Percentiles rank a stretch among this genome's conserved stretches.
Conservation (phyloP, 2,888 invertebrate genomes). For the Eupithecia pulchellata region DNA sequence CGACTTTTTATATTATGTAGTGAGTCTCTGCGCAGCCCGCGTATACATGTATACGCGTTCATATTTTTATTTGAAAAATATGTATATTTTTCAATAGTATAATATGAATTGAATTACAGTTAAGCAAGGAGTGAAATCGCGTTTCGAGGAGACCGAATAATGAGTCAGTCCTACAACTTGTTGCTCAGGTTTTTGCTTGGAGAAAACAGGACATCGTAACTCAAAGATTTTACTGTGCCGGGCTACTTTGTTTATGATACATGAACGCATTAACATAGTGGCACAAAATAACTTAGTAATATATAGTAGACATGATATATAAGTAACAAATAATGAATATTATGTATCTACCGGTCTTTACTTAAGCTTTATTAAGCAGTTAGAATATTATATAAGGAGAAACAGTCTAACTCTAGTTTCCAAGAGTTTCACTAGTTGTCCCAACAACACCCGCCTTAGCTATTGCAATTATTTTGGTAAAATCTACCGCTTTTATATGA, state of each 20-base stretch:
- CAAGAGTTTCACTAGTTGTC: too few species aligned
- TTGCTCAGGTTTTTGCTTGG: constrained; percentile 56
- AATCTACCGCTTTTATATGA: background rate
- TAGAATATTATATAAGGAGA: too few species aligned
- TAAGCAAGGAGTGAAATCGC: constrained; percentile 48
- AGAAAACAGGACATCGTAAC: constrained; percentile 51
- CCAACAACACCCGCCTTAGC: too few species aligned
- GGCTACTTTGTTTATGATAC: constrained; percentile 7
- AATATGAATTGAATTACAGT: background rate
- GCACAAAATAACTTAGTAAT: background rate
- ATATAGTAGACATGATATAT: background rate
- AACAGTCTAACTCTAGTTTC: too few species aligned
- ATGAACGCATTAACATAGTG: background rate
- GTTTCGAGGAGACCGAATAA: constrained; percentile 49
- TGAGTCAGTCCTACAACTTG: constrained; percentile 58
- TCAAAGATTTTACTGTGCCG: constrained; percentile 16
- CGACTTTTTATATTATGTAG: too few species aligned
- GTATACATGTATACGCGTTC: too few species aligned
- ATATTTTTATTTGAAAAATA: too few species aligned
- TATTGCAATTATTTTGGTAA: background rate
- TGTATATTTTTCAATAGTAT: background rate
- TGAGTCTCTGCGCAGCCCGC: too few species aligned
- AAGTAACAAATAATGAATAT: background rate
- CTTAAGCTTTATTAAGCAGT: too few species aligned
- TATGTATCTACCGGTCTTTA: background rate